phyloP scores from a whole-genome alignment of 2,888 invertebrate species.

The Odontomyia ornata region DNA sequence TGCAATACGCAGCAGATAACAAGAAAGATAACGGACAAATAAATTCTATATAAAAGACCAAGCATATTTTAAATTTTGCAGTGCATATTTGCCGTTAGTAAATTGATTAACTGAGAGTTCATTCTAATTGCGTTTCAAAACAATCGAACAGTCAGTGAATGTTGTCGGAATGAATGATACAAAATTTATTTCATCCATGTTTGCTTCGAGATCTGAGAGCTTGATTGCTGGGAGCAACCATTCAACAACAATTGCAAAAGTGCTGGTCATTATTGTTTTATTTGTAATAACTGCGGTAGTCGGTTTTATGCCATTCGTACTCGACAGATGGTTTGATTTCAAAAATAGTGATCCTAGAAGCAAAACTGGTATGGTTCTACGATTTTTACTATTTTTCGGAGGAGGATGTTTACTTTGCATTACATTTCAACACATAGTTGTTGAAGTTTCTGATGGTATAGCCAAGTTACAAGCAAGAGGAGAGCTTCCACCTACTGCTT shows the following conservation, averaged over 20 bases:
- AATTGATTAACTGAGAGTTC: no score
- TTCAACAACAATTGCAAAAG: conserved; percentile 1
- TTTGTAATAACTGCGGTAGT: neutral
- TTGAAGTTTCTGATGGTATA: conserved; percentile 75
- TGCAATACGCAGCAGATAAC: no score
- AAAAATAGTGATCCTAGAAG: conserved; percentile 10
- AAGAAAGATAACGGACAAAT: no score
- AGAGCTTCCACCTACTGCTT: conserved; percentile 65
- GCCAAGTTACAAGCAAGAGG: conserved; percentile 64
- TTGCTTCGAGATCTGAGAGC: neutral
- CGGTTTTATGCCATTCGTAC: conserved; percentile 23
- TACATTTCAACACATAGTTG: conserved; percentile 78
- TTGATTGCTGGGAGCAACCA: neutral
- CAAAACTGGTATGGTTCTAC: neutral
- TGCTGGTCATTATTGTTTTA: neutral
- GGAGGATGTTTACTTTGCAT: conserved; percentile 80
- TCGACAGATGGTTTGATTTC: conserved; percentile 27
- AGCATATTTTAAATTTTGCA: no score
- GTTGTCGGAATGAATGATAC: neutral
- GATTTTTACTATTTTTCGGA: conserved; percentile 71
- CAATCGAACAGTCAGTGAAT: no score
- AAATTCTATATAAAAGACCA: no score
- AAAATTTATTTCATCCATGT: neutral
- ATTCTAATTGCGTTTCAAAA: no score
- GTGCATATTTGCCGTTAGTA: no score